Percentiles rank a stretch among this genome's conserved stretches.
Conservation (phyloP, 2,113 vertebrate genomes). For the Cheirogaleus medius region DNA sequence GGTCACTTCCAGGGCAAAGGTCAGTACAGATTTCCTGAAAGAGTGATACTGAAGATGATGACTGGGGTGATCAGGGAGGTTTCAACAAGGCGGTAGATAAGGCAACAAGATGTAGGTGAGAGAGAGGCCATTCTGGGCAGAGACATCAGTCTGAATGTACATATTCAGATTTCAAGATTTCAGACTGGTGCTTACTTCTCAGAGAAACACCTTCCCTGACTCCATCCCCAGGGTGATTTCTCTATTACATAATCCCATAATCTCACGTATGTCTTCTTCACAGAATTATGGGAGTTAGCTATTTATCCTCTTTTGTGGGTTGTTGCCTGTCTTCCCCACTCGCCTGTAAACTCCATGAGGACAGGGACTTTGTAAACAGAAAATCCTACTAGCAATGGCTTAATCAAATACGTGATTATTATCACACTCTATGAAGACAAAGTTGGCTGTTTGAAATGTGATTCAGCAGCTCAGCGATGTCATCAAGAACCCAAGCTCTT, state of each 20-base stretch:
- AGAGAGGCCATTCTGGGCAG: neutral
- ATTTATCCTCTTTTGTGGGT: neutral
- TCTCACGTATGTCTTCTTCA: neutral
- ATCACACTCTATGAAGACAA: neutral
- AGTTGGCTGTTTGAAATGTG: neutral
- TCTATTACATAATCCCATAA: neutral
- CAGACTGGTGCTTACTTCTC: neutral
- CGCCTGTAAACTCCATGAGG: neutral
- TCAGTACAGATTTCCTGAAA: neutral
- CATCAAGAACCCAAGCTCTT: neutral
- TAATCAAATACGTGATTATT: neutral
- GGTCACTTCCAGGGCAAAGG: neutral
- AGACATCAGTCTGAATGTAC: neutral
- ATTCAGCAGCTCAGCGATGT: neutral
- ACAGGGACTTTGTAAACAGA: neutral
- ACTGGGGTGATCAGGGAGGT: neutral
- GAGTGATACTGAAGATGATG: neutral
- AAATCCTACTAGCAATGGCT: neutral
- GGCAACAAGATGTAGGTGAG: neutral
- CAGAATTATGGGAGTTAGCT: neutral
- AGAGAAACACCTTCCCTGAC: neutral
- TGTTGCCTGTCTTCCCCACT: neutral
- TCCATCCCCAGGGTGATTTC: neutral
- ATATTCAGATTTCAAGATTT: neutral
- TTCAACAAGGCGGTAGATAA: neutral